Evolutionary conservation across 2,797 vertebrate species (phyloP).

Genomic region (Trichosurus vulpecula): DNA sequence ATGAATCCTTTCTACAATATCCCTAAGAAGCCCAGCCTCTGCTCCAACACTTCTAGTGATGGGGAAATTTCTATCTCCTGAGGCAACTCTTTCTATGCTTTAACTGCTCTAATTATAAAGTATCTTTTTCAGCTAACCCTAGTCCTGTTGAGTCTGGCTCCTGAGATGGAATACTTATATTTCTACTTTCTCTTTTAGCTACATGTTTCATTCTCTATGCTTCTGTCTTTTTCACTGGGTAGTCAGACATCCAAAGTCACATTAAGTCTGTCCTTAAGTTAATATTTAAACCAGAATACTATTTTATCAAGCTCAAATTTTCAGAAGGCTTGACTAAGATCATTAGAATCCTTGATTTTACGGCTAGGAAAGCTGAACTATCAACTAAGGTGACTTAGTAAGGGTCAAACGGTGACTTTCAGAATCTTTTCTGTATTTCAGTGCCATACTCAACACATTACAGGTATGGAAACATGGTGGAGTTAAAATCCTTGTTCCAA

Average conservation of each 20-base stretch:
- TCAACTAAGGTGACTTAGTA: neutral
- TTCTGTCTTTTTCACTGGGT: neutral
- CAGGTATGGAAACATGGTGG: neutral
- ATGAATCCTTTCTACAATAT: neutral
- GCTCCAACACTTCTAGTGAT: neutral
- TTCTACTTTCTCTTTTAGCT: neutral
- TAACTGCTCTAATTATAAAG: neutral
- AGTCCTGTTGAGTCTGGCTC: neutral
- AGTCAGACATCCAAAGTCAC: neutral
- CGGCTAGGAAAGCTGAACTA: neutral
- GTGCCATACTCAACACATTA: neutral
- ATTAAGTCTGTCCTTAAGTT: neutral
- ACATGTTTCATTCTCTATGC: neutral
- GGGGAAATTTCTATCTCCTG: neutral
- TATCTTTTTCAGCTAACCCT: neutral
- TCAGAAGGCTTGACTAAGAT: neutral
- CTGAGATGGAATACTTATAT: neutral
- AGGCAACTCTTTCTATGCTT: neutral
- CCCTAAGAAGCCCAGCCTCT: neutral
- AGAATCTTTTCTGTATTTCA: neutral
- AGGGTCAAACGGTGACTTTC: neutral
- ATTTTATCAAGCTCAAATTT: neutral
- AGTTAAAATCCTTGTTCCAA: neutral
- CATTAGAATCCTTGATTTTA: neutral
- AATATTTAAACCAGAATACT: neutral